Base-by-base conservation (phyloP, 2,888 invertebrate genomes). In the Actias luna region DNA sequence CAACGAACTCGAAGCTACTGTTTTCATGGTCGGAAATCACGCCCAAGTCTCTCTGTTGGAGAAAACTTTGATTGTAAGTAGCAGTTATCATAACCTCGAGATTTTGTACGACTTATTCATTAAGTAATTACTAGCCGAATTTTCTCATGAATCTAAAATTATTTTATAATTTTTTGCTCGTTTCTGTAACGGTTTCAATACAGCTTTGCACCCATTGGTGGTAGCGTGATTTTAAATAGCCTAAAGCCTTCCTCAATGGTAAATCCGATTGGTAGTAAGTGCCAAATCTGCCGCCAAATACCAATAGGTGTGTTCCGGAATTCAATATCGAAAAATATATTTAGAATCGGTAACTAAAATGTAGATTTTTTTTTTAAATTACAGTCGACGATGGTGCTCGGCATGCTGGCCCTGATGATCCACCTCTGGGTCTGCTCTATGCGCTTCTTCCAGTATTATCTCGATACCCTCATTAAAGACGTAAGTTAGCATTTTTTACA, bases 341-440 rank as follows among this genome's bases (percentile, higher is more conserved):
- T n/a, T n/a, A n/a, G n/a, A n/a, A n/a, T n/a, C n/a, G n/a, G n/a
- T n/a, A n/a, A n/a, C n/a, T n/a, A n/a, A n/a, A n/a, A n/a, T n/a
- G n/a, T n/a, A 33, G 5, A n/a, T 42, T 14, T 42, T 42, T 42
- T 4, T 42, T 3, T 55, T 36, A 46, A 16, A 61, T 77, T 76
- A 3, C 80, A 92, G 92, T 83, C 84, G 1, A 83, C 88, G 5
- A 92, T 91, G 92, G 82, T 92, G 65, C 67, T 88, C 60, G 92
- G 92, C 35, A 88, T 91, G 89, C 75, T 92, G 70, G 85, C 92
- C 2, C 80, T 92, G 70, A 92, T 92, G 92, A 75, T 89, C 42
- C 92, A 92, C 72, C 69, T 92, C 65, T 92, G 92, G 92, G 92
- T 92, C 63, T 92, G 92, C 72, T 81, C 82, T 63, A 92, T 88